Evolutionary conservation across 1,140 invertebrate species (phyloP), one percentile per base, ranked within the genome.

Genomic region (Musca vetustissima): DNA sequence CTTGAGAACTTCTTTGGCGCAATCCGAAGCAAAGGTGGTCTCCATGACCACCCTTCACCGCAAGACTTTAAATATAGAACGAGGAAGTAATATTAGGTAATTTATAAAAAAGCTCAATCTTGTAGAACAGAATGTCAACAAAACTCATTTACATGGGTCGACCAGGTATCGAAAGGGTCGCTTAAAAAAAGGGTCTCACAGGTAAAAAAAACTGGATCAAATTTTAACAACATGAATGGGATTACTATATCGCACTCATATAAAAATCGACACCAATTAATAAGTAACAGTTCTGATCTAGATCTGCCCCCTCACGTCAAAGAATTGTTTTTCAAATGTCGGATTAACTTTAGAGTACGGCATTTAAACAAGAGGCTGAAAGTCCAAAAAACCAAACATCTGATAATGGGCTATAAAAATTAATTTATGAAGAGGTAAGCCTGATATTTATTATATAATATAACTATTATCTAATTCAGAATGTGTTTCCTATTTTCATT

Each of bases 1-100:
- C n/a, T 78, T 13, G 76, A 78, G 70, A 73, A 72, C 53, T 76
- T 78, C 55, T 80, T 80, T 67, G 73, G 74, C 1, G 47, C 57
- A 8, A 76, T 78, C 8, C 21, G 77, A 65, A 70, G 69, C n/a
- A 73, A 72, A 49, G 75, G 76, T 32, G 72, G 72, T 9, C 25
- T 67, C 2, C 57, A 75, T 66, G 70, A 74, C 24, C 70, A 76
- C 69, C 73, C 75, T 32, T 24, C 67, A 67, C 69, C 73, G n/a
- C 21, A 72, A 13, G 73, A 78, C 52, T 78, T 79, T 50, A 69
- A 71, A 22, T 73, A 74, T 64, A 36, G 75, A 28, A 52, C 77
- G 2, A 22, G 73, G 13, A 47, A 65, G 8, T 28, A 28, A 28
- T 28, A 28, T 28, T 28, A 28, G 28, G 28, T 28, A 28, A 15